A percentile compares a stretch with the other conserved stretches of the same genome.
Evolutionary conservation across 2,888 invertebrate species (phyloP).

Genomic region (Eristalis pertinax): DNA sequence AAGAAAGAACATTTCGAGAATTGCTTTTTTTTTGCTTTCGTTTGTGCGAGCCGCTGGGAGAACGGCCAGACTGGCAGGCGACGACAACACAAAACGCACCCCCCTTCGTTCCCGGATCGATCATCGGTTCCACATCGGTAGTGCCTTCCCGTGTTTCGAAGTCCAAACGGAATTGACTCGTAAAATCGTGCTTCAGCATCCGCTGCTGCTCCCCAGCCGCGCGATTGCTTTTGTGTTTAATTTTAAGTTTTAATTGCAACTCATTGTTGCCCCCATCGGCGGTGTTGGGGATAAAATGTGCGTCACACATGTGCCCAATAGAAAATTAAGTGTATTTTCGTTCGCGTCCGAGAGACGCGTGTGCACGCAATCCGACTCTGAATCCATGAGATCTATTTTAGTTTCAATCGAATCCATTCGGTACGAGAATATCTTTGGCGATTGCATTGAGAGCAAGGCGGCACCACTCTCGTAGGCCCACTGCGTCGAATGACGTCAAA

Average conservation of each 20-base stretch:
- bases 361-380: slow-evolving; percentile 41
- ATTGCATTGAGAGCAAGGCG: slow-evolving; percentile 24
- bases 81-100: not conserved
- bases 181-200: not conserved
- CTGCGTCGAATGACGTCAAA: slow-evolving; percentile 63
- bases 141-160: slow-evolving; percentile 14
- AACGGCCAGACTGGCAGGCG: slow-evolving; percentile 54
- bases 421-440: not conserved
- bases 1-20: not conserved
- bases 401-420: not conserved
- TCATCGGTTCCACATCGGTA: slow-evolving; percentile 5
- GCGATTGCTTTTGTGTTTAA: slow-evolving; percentile 40
- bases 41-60: slow-evolving; percentile 1
- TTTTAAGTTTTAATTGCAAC: slow-evolving; percentile 48
- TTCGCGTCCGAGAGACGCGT: slow-evolving; percentile 46
- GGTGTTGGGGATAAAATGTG: slow-evolving; percentile 35
- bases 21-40: not conserved
- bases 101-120: not conserved
- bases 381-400: slow-evolving; percentile 53
- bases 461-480: slow-evolving; percentile 5
- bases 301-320: slow-evolving; percentile 64
- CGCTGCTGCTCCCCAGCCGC: not conserved
- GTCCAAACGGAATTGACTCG: slow-evolving; percentile 14
- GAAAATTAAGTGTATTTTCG: slow-evolving; percentile 40
- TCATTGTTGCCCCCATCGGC: slow-evolving; percentile 51